These are phyloP conservation scores for Oreotrochilus melanogaster DNA, from an alignment of 2,113 vertebrate genomes.

Conservation along the genomic window DNA sequence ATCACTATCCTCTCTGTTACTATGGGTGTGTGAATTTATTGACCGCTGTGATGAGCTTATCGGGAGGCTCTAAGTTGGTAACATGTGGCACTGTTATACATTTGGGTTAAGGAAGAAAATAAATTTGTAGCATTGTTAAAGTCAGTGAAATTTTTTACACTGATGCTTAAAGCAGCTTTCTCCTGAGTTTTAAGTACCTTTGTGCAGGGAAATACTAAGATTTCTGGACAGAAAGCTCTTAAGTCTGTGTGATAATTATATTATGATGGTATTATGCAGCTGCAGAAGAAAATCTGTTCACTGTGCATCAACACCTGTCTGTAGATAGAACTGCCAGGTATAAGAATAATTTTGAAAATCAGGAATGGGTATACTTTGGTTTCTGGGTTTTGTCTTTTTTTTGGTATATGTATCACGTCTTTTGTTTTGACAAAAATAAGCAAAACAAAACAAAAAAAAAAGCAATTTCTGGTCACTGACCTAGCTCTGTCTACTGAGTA, in stretches of 20 bases:
- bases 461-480: background rate
- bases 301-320: background rate
- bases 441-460: background rate
- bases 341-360: background rate
- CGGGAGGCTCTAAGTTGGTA: background rate
- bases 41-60: background rate
- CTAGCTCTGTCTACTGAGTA: background rate
- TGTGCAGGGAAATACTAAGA: background rate
- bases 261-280: background rate
- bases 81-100: background rate
- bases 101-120: background rate
- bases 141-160: background rate
- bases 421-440: background rate
- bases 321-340: background rate
- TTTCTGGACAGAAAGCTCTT: background rate
- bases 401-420: too few species aligned
- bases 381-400: background rate
- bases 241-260: background rate
- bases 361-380: background rate
- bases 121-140: background rate
- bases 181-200: background rate
- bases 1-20: fast-evolving
- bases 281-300: background rate
- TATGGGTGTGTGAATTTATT: background rate
- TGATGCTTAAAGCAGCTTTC: background rate